A percentile compares a stretch with the other conserved stretches of the same genome.
These are phyloP conservation scores for Epinephelus lanceolatus DNA, from an alignment of 2,113 vertebrate species.

Conservation along the genomic window DNA sequence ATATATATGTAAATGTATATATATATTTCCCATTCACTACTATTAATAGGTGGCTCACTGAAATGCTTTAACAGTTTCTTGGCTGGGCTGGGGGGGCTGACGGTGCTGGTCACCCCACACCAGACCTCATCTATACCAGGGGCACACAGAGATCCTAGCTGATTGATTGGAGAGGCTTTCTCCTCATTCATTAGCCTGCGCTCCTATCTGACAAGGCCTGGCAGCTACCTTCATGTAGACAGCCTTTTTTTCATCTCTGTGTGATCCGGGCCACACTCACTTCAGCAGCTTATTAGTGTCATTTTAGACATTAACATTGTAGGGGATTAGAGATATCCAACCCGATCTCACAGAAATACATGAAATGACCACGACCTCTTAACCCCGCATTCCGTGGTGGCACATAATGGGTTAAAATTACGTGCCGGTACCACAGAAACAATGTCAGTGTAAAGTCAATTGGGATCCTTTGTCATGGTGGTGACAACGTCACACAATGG, in stretches of 20 bases:
- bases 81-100: slow-evolving; percentile 76
- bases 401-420: no score
- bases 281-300: slow-evolving; percentile 84
- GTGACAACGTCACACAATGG: no score
- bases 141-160: slow-evolving; percentile 85
- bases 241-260: slow-evolving; percentile 60
- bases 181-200: slow-evolving; percentile 88
- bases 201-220: slow-evolving; percentile 87
- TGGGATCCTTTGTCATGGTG: no score
- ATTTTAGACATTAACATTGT: slow-evolving; percentile 88
- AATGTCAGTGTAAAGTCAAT: no score
- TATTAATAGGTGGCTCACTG: slow-evolving; percentile 80
- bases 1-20: no score
- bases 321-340: slow-evolving; percentile 84
- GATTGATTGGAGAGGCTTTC: slow-evolving; percentile 86
- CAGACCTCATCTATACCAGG: slow-evolving; percentile 84
- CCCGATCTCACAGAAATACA: no score
- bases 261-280: slow-evolving; percentile 3
- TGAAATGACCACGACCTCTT: no score
- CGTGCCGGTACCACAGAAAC: no score
- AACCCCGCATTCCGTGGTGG: no score
- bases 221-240: slow-evolving; percentile 87
- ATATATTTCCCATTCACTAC: slow-evolving; percentile 27
- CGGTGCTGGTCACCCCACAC: slow-evolving; percentile 86
- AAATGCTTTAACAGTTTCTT: slow-evolving; percentile 81